Evolutionary conservation across 35 echinoderm and acorn worm genomes (phyloP), one percentile per base, ranked within the genome.

Genomic region (Eucidaris tribuloides): DNA sequence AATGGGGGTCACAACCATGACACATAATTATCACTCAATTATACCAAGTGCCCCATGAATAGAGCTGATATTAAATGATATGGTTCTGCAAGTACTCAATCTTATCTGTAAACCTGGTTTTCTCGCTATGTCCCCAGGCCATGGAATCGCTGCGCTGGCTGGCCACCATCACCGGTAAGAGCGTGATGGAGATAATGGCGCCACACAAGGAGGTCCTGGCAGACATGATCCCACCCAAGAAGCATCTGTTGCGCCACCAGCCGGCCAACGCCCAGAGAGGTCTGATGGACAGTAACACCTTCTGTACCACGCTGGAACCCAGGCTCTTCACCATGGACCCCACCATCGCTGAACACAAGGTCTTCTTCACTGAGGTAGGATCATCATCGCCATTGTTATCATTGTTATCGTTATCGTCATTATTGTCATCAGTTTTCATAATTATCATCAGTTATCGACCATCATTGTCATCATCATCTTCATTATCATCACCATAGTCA

Each of bases 201-300:
- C 95, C 95, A 25, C 95, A 98, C 72, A 89, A 92, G 48, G 95
- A 98, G 42, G 95, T 98, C 11, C 57, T 98, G 46, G 95, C 90
- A 6, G 95, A 98, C 86, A 98, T 98, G 95, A 98, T 98, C 50
- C 95, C 95, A 32, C 95, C 95, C 15, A 98, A 98, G 95, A 98
- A 98, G 62, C 95, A 98, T 50, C 87, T 98, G 34, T 61, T 98
- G 28, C 38, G 90, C 38, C 95, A 98, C 70, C 95, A 98, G 42
- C 95, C 95, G 31, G 95, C 90, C 58, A 98, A 93, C 46, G 90
- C 95, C 28, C 95, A 98, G 60, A 40, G 91, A 80, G 95, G 90
- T 3, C 68, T 98, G 44, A 98, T 98, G 95, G 95, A 98, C 49
- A 92, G 95, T 54, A 98, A 98, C 27, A 98, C 95, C 3, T 98